Evolutionary conservation across 2,888 invertebrate species (phyloP).

Genomic region (Aethes cnicana): DNA sequence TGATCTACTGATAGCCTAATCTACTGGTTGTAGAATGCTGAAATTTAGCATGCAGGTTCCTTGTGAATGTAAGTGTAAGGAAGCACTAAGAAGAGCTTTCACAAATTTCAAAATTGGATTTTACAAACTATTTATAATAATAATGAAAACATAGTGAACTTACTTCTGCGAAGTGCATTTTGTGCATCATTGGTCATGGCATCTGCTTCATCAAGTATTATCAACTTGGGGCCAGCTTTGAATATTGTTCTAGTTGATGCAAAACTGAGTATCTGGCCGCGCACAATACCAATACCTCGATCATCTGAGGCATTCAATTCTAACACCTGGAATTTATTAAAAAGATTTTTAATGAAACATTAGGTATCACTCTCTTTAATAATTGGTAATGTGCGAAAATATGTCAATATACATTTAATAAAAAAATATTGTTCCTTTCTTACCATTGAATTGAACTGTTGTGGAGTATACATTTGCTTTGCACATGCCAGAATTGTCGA

Average conservation of each 20-base stretch:
- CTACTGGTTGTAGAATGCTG: too few relatives aligned
- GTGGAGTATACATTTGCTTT: slow-evolving; percentile 92
- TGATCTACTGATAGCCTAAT: too few relatives aligned
- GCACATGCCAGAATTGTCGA: slow-evolving; percentile 98
- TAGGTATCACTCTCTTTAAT: too few relatives aligned
- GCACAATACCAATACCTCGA: slow-evolving; percentile 96
- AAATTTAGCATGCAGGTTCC: too few relatives aligned
- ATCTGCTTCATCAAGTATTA: slow-evolving; percentile 99
- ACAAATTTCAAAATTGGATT: too few relatives aligned
- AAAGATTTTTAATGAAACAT: too few relatives aligned
- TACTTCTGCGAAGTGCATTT: slow-evolving; percentile 96
- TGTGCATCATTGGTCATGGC: slow-evolving; percentile 99
- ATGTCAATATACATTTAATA: not conserved
- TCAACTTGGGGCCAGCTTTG: slow-evolving; percentile 95
- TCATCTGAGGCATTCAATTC: slow-evolving; percentile 99
- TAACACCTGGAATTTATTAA: too few relatives aligned
- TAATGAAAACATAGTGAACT: slow-evolving; percentile 49
- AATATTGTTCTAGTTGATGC: slow-evolving; percentile 98
- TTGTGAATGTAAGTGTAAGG: too few relatives aligned
- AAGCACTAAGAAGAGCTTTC: too few relatives aligned
- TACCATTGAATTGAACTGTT: slow-evolving; percentile 97
- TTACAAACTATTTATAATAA: not conserved
- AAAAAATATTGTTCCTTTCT: slow-evolving; percentile 32
- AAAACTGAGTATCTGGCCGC: slow-evolving; percentile 96
- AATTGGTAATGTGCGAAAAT: too few relatives aligned